Conservation (phyloP, 2,888 invertebrate species). For the Exocentrus adspersus region DNA sequence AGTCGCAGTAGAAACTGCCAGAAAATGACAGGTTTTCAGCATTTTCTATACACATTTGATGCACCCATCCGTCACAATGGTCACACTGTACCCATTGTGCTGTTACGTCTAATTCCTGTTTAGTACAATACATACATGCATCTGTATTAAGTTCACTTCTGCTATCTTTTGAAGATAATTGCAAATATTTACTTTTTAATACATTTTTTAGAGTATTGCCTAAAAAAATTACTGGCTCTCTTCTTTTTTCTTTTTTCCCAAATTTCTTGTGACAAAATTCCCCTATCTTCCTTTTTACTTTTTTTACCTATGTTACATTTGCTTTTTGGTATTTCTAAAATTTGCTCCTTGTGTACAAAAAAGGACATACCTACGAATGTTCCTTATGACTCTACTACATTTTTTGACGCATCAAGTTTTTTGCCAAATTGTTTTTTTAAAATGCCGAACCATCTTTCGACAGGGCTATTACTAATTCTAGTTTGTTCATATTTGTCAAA, state of each 20-base stretch:
- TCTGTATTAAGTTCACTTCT: neutral
- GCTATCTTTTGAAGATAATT: neutral
- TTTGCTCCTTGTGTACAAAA: neutral
- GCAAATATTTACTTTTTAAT: no score
- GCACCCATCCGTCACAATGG: constrained; percentile 25
- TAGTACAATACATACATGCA: neutral
- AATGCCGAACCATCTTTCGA: neutral
- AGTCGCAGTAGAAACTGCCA: neutral
- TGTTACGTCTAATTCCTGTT: constrained; percentile 11
- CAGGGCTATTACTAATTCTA: neutral
- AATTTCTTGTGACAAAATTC: neutral
- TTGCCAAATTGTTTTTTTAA: neutral
- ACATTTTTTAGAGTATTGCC: neutral
- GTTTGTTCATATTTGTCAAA: neutral
- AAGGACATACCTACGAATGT: neutral
- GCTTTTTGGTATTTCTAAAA: neutral
- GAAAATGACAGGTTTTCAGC: neutral
- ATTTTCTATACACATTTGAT: constrained; percentile 22
- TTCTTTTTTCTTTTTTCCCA: neutral
- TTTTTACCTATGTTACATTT: neutral
- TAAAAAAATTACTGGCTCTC: neutral
- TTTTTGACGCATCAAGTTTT: neutral
- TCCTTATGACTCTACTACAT: neutral
- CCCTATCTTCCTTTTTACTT: neutral
- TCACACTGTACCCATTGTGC: constrained; percentile 29